Conservation (phyloP, 2,888 invertebrate genomes). For the Agrilus mali region DNA sequence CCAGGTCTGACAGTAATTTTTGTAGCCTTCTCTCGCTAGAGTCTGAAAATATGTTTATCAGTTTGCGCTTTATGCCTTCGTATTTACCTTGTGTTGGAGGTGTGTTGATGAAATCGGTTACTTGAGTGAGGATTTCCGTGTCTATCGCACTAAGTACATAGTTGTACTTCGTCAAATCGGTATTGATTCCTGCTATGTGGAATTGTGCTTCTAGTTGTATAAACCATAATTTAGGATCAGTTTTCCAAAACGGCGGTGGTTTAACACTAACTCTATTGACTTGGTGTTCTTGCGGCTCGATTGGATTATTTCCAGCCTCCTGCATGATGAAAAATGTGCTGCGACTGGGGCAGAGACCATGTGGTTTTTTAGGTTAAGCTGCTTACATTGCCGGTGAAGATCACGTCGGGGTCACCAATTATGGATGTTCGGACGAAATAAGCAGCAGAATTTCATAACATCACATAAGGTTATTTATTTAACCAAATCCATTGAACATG, state of each 20-base stretch:
- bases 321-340: too few species aligned
- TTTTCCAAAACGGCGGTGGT: conserved; percentile 16
- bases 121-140: conserved; percentile 2
- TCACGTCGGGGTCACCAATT: too few species aligned
- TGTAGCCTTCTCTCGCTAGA: background rate
- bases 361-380: too few species aligned
- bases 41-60: conserved; percentile 1
- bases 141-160: conserved; percentile 12
- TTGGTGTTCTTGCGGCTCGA: too few species aligned
- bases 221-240: conserved; percentile 20
- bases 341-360: too few species aligned
- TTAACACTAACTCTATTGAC: too few species aligned
- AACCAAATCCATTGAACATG: too few species aligned
- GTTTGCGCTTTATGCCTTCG: background rate
- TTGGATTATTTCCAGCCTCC: too few species aligned
- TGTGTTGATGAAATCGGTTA: conserved; percentile 2
- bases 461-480: too few species aligned
- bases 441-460: too few species aligned
- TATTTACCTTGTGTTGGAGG: conserved; percentile 4
- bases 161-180: conserved; percentile 15
- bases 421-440: too few species aligned
- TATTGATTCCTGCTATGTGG: conserved; percentile 14
- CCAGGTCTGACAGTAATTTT: background rate
- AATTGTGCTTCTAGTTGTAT: conserved; percentile 12
- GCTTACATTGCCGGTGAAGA: too few species aligned